phyloP scores from a whole-genome alignment of 2,888 invertebrate species.

The Eristalis intricaria region DNA sequence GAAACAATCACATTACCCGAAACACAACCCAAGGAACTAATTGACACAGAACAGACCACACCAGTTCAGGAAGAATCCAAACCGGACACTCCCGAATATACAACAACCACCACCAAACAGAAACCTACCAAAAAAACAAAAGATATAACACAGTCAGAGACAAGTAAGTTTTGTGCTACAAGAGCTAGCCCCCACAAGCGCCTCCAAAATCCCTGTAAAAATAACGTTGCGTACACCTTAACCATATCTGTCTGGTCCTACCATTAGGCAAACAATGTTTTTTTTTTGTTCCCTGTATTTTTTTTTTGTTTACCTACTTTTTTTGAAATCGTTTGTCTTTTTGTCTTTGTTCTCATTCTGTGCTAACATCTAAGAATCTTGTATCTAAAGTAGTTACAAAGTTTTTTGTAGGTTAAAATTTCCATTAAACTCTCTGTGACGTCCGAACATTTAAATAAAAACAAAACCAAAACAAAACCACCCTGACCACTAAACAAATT shows the following conservation, averaged over 20 bases:
- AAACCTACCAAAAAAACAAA: slow-evolving; percentile 80
- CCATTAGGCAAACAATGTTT: slow-evolving; percentile 46
- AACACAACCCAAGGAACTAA: slow-evolving; percentile 76
- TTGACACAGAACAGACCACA: slow-evolving; percentile 81
- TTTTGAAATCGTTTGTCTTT: background rate
- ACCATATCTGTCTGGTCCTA: slow-evolving; percentile 51
- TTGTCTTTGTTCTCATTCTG: slow-evolving; percentile 25
- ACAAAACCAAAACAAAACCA: background rate
- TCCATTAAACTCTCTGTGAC: slow-evolving; percentile 47
- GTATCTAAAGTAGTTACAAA: slow-evolving; percentile 23
- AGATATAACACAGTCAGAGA: slow-evolving; percentile 79
- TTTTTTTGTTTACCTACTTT: background rate
- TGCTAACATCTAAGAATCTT: slow-evolving; percentile 40
- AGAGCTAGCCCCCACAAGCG: slow-evolving; percentile 42
- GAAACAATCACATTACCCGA: slow-evolving; percentile 74
- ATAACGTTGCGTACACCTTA: slow-evolving; percentile 56
- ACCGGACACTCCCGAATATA: slow-evolving; percentile 78
- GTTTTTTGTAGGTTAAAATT: slow-evolving; percentile 5
- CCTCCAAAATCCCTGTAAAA: slow-evolving; percentile 51
- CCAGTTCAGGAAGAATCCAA: slow-evolving; percentile 79
- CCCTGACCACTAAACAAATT: slow-evolving; percentile 41
- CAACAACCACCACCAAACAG: slow-evolving; percentile 76
- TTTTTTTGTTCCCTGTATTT: slow-evolving; percentile 1
- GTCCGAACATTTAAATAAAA: slow-evolving; percentile 27
- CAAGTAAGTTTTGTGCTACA: slow-evolving; percentile 80